Evolutionary conservation across 2,113 vertebrate species (phyloP), one percentile per base, ranked within the genome.

Genomic region (Protobothrops flavoviridis): DNA sequence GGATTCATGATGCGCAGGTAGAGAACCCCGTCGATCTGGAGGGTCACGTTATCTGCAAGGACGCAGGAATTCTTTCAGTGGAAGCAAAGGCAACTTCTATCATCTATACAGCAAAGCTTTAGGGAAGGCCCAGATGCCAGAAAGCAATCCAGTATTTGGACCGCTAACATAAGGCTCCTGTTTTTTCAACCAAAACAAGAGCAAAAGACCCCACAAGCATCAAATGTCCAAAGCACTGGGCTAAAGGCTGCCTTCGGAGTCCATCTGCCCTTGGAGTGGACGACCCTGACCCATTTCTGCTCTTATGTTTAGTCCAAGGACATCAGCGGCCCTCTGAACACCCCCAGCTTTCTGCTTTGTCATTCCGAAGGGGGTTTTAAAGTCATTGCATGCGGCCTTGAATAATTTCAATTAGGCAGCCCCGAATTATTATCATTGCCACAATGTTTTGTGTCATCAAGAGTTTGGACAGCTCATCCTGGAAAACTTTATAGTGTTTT

Each of bases 1-100:
- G 99, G 99, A 90, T 99, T 98, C 94, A 99, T 96, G 96, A 99
- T 99, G 87, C 99, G 98, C 64, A 99, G 95, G 89, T 99, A 99
- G 86, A 99, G 98, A n/a, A 99, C 99, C 4, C 99, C 99, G 85
- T 99, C 99, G 0, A 99, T 99, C 97, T 99, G 99, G 91, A 99
- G 97, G 0, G 99, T 99, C 91, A 99, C 99, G 0, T 99, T 99
- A 97, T 99, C 99, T 99, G 96, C 43, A 93, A 2, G 85, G 48
- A 92, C 2, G 93, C 45, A 96, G 0, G 61, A 88, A 0, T 86
- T 0, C 1, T 39, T 13, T 90, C 10, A 53, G 43, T 20, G 29
- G 29, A 26, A 24, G 4, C 26, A 91, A 53, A 26, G 55, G 7
- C 29, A 52, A 3, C 61, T 5, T 21, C 43, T 5, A 1, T 21